phyloP scores from a whole-genome alignment of 2,113 vertebrate genomes.

The Herpetotheres cachinnans region DNA sequence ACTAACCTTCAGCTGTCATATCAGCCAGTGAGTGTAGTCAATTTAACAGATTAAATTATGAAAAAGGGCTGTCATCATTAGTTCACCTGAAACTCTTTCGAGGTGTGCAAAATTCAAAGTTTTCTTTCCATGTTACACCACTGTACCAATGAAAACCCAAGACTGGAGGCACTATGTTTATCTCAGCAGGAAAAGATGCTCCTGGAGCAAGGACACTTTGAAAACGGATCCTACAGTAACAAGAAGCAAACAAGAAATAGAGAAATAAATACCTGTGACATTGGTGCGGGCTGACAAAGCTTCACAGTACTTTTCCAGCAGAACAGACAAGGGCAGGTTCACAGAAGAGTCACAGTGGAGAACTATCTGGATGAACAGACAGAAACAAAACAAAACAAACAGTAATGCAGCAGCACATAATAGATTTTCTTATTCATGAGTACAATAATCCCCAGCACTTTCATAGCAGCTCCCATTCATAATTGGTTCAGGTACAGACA shows the following conservation, averaged over 20 bases:
- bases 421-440: not conserved
- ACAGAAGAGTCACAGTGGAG: slow-evolving; percentile 59
- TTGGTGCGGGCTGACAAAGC: slow-evolving; percentile 64
- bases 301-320: slow-evolving; percentile 74
- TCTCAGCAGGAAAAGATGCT: not conserved
- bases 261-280: slow-evolving; percentile 71
- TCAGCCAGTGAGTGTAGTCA: not conserved
- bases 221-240: slow-evolving; percentile 13
- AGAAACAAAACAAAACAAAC: not conserved
- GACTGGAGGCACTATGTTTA: not conserved
- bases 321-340: slow-evolving; percentile 54
- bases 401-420: not conserved
- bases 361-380: slow-evolving; percentile 47
- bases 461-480: not conserved
- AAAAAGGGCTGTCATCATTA: not conserved
- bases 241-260: not conserved
- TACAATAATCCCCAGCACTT: not conserved
- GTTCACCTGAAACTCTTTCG: not conserved
- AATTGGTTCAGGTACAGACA: not conserved
- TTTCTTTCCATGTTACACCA: not conserved
- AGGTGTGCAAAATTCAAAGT: not conserved
- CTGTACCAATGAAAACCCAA: not conserved
- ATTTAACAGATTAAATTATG: not conserved
- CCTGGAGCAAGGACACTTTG: slow-evolving; percentile 12
- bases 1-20: not conserved